Evolutionary conservation across 1,140 invertebrate species (phyloP).

Genomic region (Seison nebaliae): DNA sequence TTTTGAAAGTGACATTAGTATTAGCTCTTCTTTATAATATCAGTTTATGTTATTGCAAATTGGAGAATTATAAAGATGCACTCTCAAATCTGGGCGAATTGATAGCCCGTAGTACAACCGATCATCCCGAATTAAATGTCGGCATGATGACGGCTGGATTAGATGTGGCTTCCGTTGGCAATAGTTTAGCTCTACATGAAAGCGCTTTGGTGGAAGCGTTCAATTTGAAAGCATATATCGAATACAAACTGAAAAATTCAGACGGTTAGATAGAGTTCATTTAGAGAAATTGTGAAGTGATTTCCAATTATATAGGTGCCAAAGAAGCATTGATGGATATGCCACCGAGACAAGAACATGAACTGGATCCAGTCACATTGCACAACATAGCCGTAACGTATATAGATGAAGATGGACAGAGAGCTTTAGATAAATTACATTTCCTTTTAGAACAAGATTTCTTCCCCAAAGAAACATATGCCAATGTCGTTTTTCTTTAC

Average conservation of each 20-base stretch:
- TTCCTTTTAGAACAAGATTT: constrained; percentile 71
- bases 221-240: constrained; percentile 89
- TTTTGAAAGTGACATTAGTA: not conserved
- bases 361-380: constrained; percentile 82
- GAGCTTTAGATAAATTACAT: constrained; percentile 84
- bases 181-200: constrained; percentile 74
- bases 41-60: constrained; percentile 68
- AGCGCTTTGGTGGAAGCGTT: constrained; percentile 90
- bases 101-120: constrained; percentile 72
- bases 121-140: constrained; percentile 85
- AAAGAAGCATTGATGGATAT: constrained; percentile 81
- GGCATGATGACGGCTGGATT: constrained; percentile 92
- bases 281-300: not conserved
- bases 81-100: constrained; percentile 55
- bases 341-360: constrained; percentile 75
- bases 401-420: constrained; percentile 56
- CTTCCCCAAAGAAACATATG: constrained; percentile 87
- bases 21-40: constrained; percentile 69
- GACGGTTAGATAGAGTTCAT: too few species aligned
- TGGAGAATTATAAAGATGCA: constrained; percentile 70
- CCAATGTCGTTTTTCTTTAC: constrained; percentile 73
- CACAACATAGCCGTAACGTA: constrained; percentile 92
- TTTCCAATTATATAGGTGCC: constrained; percentile 39
- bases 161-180: constrained; percentile 63
- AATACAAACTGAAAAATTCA: constrained; percentile 83